A percentile compares a stretch with the other conserved stretches of the same genome.
Conservation (phyloP, 2,888 invertebrate species). For the Drosophila picticornis region DNA sequence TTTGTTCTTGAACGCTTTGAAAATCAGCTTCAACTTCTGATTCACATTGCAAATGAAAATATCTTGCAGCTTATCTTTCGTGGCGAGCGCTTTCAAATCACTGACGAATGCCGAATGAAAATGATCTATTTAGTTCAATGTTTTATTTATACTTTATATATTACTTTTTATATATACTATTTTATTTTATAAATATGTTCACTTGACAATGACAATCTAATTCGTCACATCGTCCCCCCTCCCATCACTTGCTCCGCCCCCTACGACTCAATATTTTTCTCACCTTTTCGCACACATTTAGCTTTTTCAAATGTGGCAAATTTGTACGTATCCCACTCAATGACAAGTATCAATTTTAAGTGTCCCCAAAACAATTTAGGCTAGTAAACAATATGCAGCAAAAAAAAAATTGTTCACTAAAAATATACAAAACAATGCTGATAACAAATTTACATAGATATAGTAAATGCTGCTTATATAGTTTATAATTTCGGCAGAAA, state of each 20-base stretch:
- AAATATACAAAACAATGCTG: constrained; percentile 30
- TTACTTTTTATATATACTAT: constrained; percentile 31
- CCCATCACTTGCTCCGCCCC: neutral
- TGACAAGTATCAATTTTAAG: constrained; percentile 73
- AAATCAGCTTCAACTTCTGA: neutral
- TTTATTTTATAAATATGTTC: too few relatives aligned
- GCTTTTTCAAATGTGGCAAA: constrained; percentile 35
- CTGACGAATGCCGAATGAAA: neutral
- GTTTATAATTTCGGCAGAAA: neutral
- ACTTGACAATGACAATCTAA: constrained; percentile 36
- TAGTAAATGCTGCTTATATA: neutral
- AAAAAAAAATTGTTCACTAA: constrained; percentile 34
- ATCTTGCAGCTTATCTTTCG: neutral
- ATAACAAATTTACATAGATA: constrained; percentile 1
- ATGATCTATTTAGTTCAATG: constrained; percentile 7
- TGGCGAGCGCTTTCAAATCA: neutral
- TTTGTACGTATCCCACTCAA: constrained; percentile 56
- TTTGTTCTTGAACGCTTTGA: neutral
- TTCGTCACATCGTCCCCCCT: neutral
- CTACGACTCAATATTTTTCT: neutral
- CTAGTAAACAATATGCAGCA: constrained; percentile 62
- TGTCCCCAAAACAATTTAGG: constrained; percentile 68
- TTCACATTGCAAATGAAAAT: neutral
- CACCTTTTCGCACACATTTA: constrained; percentile 18
- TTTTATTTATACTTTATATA: neutral